These are phyloP conservation scores for Cacoxenus indagator DNA, from an alignment of 2,888 invertebrate species.

Conservation along the genomic window DNA sequence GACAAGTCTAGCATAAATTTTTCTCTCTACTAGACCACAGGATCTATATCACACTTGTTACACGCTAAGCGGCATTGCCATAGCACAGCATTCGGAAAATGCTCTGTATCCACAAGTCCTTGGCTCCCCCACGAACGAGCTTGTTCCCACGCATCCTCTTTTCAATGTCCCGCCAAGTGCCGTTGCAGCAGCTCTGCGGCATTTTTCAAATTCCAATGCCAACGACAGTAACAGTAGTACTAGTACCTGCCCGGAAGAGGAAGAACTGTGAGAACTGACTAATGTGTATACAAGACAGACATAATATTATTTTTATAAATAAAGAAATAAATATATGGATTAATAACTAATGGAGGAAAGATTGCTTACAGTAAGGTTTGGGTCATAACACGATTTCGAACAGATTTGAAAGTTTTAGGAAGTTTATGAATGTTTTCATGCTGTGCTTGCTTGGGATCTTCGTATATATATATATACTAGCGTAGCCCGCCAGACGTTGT, in stretches of 20 bases:
- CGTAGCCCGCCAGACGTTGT: too few relatives aligned
- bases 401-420: too few relatives aligned
- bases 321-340: too few relatives aligned
- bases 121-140: constrained; percentile 79
- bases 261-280: not conserved
- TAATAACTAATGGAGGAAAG: constrained; percentile 12
- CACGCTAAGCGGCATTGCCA: constrained; percentile 91
- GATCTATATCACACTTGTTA: constrained; percentile 99
- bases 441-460: too few relatives aligned
- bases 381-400: too few relatives aligned
- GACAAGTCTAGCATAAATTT: too few relatives aligned
- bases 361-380: too few relatives aligned
- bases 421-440: too few relatives aligned
- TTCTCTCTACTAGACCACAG: constrained; percentile 75
- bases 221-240: constrained; percentile 25
- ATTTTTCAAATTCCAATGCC: constrained; percentile 64
- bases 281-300: too few relatives aligned
- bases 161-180: constrained; percentile 84
- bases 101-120: constrained; percentile 74
- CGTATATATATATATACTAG: too few relatives aligned
- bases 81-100: constrained; percentile 83
- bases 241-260: constrained; percentile 26
- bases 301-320: too few relatives aligned
- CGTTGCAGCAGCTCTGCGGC: constrained; percentile 72
- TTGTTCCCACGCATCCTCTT: constrained; percentile 84